Base-by-base conservation (phyloP, 2,888 invertebrate species). In the Cryptophagus acutangulus region DNA sequence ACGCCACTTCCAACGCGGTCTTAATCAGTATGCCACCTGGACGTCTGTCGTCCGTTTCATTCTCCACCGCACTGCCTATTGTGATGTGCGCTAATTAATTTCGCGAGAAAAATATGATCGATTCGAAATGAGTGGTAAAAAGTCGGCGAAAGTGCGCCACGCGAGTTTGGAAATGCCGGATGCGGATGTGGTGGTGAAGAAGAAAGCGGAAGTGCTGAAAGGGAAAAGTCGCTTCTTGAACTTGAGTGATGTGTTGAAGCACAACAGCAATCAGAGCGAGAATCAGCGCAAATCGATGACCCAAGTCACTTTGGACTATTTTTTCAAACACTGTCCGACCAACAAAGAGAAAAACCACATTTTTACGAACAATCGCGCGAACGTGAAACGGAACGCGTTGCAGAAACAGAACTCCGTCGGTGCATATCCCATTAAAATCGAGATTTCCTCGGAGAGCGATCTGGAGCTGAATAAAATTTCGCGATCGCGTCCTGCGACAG, bases 291-390 rank as follows among this genome's bases (percentile, higher is more conserved):
- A 65, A 53, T 57, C 64, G 0, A 54, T 64, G 34, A 63, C 68
- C 2, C 68, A 69, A 48, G 57, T 63, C 1, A 77, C 76, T 40
- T 65, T 74, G 36, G 75, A 75, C 25, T 66, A 70, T 41, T 63
- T 70, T 38, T 47, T 67, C 16, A 76, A 75, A 58, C 75, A 74
- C 40, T 48, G 45, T 17, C 56, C 63, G 5, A 59, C 4, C 4
- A 6, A 59, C 43, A 71, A 62, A 40, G 72, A 73, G 1, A 71
- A 60, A 40, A 58, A 61, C 41, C 56, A 60, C 24, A 47, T 58
- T 3, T 58, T 56, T 24, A 45, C 55, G 8, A 63, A 62, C 37
- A 45, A 48, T 6, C 41, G 44, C n/a, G 40, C 37, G 1, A 38
- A 44, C 25, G 35, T 26, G 10, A 49, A 41, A 35, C 49, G 41